Conservation (phyloP, 2,797 vertebrate species). For the Limosa lapponica region DNA sequence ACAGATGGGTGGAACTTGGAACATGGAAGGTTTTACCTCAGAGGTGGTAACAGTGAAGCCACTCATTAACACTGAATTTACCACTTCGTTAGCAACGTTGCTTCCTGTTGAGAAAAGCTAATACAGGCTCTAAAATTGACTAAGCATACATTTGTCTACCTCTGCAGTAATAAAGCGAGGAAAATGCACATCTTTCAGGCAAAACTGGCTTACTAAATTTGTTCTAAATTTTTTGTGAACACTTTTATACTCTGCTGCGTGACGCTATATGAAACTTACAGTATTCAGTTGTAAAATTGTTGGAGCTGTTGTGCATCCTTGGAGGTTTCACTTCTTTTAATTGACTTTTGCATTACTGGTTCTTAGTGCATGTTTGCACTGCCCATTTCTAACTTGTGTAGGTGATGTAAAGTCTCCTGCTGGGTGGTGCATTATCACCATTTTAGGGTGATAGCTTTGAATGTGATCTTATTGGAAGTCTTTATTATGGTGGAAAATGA, state of each 20-base stretch:
- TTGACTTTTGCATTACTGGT: conserved; percentile 58
- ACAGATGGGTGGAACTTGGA: conserved; percentile 96
- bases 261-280: neutral
- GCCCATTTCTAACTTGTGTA: conserved; percentile 86
- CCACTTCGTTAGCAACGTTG: conserved; percentile 97
- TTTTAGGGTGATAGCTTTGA: conserved; percentile 89
- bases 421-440: conserved; percentile 91
- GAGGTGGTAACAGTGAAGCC: conserved; percentile 99
- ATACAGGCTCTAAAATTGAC: conserved; percentile 87
- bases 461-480: conserved; percentile 89
- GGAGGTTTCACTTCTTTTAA: conserved; percentile 26
- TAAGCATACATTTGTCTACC: conserved; percentile 82
- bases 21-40: conserved; percentile 94
- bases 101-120: conserved; percentile 96
- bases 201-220: neutral
- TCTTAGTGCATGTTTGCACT: conserved; percentile 72
- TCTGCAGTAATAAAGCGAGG: conserved; percentile 73
- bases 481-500: conserved; percentile 85
- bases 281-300: neutral
- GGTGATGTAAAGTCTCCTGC: conserved; percentile 82
- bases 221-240: neutral
- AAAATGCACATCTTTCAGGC: conserved; percentile 22
- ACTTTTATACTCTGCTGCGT: neutral
- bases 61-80: conserved; percentile 99
- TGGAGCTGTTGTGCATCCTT: neutral